Base-by-base conservation (phyloP, 2,888 invertebrate species). In the Heteropelma amictum region DNA sequence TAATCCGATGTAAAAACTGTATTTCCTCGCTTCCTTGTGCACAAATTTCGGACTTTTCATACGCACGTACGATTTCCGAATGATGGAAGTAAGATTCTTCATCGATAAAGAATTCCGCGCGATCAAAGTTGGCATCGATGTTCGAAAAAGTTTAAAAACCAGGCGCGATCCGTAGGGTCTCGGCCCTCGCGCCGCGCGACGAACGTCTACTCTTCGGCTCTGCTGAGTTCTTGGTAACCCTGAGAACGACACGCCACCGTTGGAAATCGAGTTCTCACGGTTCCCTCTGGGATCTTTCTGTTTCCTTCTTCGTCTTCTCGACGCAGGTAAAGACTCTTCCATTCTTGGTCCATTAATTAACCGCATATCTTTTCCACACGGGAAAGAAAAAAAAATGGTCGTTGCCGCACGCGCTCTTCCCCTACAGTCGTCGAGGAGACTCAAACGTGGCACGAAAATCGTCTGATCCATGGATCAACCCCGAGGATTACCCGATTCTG, bases 261-360 rank as follows among this genome's bases (percentile, higher is more conserved):
- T 83, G 80, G 84, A 86, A 84, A 78, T 84, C 83, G 72, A 81
- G 81, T 87, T 87, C 86, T 86, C 86, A 87, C 85, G 85, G 82
- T 85, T 82, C 75, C 72, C 72, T 73, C 26, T 26, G 51, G 14
- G 26, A 51, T 51, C 58, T 58, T 42, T 26, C 23, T 40, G 28
- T 40, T 40, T 49, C 72, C 67, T 26, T 75, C 71, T 58, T 51
- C 54, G 28, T 64, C 53, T 47, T 78, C 69, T 72, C 7, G 76
- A 77, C 78, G 77, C 77, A 12, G 35, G 35, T 12, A n/a, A 3
- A 35, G 4, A 19, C 33, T 53, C 33, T 30, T 30, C 6, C 19
- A n/a, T n/a, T 33, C 19, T 19, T 21, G 17, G 3, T 54, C 23
- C 14, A 12, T 42, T 21, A 33, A 54, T 63, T 40, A 35, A 30